A percentile compares a stretch with the other conserved stretches of the same genome.
These are phyloP conservation scores for Malurus cyaneus DNA, from an alignment of 2,113 vertebrate genomes.

Conservation along the genomic window DNA sequence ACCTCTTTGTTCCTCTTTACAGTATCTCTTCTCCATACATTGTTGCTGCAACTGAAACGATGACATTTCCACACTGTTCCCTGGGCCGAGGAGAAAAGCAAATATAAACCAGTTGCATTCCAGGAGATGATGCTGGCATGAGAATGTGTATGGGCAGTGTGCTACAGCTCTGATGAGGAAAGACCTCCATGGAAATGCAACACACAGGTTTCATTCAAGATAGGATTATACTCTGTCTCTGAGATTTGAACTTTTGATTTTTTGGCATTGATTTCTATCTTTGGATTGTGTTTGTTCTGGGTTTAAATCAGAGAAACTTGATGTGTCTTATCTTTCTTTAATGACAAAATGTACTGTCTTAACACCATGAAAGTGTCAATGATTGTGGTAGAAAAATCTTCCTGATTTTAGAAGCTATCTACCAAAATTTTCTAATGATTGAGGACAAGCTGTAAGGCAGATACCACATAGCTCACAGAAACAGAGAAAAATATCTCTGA, in stretches of 20 bases:
- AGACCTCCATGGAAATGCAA: background rate
- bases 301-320: background rate
- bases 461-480: background rate
- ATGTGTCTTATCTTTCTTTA: background rate
- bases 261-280: background rate
- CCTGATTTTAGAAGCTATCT: background rate
- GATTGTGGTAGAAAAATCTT: background rate
- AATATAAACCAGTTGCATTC: conserved; percentile 17
- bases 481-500: background rate
- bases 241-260: background rate
- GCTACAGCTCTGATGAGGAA: background rate
- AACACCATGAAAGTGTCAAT: background rate
- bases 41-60: background rate
- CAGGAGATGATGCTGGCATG: conserved; percentile 1
- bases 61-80: background rate
- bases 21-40: background rate
- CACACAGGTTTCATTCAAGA: background rate
- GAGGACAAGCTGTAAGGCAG: background rate
- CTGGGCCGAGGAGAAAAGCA: background rate
- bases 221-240: background rate
- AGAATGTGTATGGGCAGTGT: background rate
- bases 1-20: conserved; percentile 18
- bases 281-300: background rate
- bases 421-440: background rate
- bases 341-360: background rate